These are phyloP conservation scores for Ctenopoma kingsleyae DNA, from an alignment of 2,797 vertebrate genomes.

Conservation along the genomic window DNA sequence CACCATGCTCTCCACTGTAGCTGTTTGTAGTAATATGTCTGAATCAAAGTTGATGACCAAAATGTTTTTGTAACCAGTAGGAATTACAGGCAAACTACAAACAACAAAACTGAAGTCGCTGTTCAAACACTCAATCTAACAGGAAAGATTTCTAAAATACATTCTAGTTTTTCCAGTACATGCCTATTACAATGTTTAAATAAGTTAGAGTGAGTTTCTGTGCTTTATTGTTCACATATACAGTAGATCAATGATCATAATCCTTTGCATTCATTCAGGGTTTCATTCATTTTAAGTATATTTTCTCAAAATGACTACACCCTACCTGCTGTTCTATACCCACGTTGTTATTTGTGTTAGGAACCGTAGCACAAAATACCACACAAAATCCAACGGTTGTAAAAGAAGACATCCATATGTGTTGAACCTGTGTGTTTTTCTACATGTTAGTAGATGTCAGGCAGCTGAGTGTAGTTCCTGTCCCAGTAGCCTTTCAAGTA, in stretches of 20 bases:
- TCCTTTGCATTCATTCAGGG: conserved; percentile 25
- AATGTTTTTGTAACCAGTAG: conserved; percentile 29
- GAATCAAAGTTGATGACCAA: conserved; percentile 24
- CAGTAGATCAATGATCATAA: conserved; percentile 37
- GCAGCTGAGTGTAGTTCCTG: conserved; percentile 92
- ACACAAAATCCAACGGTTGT: conserved; percentile 41
- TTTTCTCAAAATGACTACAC: conserved; percentile 9
- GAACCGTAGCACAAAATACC: conserved; percentile 19
- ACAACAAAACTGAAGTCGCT: conserved; percentile 34
- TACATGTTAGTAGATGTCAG: conserved; percentile 93
- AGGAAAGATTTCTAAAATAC: conserved; percentile 55
- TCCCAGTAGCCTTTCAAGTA: conserved; percentile 97
- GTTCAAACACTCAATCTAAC: conserved; percentile 62
- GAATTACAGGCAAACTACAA: conserved; percentile 34
- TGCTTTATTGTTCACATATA: conserved; percentile 64
- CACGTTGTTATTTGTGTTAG: conserved; percentile 2
- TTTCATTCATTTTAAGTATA: conserved; percentile 12
- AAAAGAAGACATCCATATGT: conserved; percentile 29
- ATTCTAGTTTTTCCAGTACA: conserved; percentile 59
- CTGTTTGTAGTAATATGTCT: neutral
- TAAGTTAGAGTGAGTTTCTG: conserved; percentile 49
- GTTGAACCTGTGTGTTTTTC: conserved; percentile 21
- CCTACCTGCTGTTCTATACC: conserved; percentile 20
- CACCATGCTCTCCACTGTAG: conserved; percentile 3
- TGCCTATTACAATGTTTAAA: conserved; percentile 49